Base-by-base conservation (phyloP, 2,888 invertebrate genomes). In the Ptychoptera albimana region DNA sequence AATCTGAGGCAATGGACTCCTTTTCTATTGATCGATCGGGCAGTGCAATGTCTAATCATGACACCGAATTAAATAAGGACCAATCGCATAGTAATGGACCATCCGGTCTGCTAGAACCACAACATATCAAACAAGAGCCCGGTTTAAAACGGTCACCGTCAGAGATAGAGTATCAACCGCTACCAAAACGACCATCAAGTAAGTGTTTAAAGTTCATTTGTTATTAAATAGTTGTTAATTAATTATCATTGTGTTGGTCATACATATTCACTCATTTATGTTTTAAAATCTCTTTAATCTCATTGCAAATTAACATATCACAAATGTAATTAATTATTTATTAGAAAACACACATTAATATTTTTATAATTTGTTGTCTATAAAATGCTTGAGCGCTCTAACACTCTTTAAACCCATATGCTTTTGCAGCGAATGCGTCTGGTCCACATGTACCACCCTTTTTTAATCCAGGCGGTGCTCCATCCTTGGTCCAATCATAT, bases 161-260 rank as follows among this genome's bases (percentile, higher is more conserved):
- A 8, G 80, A 84, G 64, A 59, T 60, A 5, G 62, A 72, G 55
- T 70, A 81, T 58, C 74, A 85, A 46, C 82, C 85, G 10, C 68
- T 84, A 49, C 82, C 85, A 51, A 87, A 86, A 68, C 77, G 86
- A 70, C 85, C 82, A 53, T 74, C 82, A 55, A 82, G 86, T 86
- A 70, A 77, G 79, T 71, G 50, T 48, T 41, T 29, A 11, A n/a
- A n/a, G n/a, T n/a, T n/a, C n/a, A n/a, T n/a, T n/a, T 44, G n/a
- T 23, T 5, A 5, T 23, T 23, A 23, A 23, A 23, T 7, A n/a
- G n/a, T n/a, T n/a, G n/a, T 7, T 16, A 15, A 36, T 29, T 11
- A 11, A 5, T 29, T 15, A 12, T 9, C 12, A 15, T 9, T 37
- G 37, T 37, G 6, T 37, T 37, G 9, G 9, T 37, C 9, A 8